These are phyloP conservation scores for Panthera uncia DNA, from an alignment of 2,113 vertebrate species.

Conservation along the genomic window DNA sequence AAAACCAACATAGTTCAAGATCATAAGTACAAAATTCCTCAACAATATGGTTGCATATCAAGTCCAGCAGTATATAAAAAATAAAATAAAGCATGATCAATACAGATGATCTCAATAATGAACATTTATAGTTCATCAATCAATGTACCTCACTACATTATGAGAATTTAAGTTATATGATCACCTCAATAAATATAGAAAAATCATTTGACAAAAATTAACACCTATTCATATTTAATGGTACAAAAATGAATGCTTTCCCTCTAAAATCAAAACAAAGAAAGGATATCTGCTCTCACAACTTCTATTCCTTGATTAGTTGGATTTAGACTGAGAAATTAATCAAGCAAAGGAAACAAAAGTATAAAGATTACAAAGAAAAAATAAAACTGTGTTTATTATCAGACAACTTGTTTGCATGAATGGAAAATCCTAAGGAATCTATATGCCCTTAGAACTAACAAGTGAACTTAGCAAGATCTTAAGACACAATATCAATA, in stretches of 20 bases:
- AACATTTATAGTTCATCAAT: not conserved
- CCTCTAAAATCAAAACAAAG: slow-evolving; percentile 3
- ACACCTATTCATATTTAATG: not conserved
- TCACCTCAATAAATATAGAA: not conserved
- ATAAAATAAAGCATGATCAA: not conserved
- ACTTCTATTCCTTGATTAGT: not conserved
- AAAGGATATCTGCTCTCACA: not conserved
- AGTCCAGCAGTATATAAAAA: not conserved
- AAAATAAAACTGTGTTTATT: not conserved
- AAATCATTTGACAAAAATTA: slow-evolving; percentile 27
- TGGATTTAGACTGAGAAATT: not conserved
- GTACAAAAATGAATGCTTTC: not conserved
- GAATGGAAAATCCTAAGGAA: not conserved
- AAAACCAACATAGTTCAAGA: not conserved
- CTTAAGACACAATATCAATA: not conserved
- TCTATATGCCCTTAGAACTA: not conserved
- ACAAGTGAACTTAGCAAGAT: not conserved
- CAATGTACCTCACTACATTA: not conserved
- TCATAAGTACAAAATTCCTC: not conserved
- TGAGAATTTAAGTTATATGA: not conserved
- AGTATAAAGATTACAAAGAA: not conserved
- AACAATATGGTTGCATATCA: not conserved
- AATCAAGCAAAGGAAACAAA: slow-evolving; percentile 21
- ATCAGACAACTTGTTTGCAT: not conserved
- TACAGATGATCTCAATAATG: not conserved